Conservation (phyloP, 1,140 invertebrate genomes). For the Berghia stephanieae region DNA sequence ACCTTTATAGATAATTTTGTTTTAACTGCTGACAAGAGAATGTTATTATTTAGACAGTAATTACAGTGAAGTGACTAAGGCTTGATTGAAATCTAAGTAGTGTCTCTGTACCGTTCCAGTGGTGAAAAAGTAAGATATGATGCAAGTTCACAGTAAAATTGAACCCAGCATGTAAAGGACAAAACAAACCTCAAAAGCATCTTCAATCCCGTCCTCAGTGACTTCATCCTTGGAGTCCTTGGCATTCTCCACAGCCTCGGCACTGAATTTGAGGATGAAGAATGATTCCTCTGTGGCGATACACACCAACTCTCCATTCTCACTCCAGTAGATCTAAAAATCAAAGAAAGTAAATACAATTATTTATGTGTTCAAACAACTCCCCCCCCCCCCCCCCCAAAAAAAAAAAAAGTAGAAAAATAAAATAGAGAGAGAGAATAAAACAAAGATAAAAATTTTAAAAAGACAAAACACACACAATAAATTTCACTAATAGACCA, state of each 20-base stretch:
- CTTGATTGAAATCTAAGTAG: too few relatives aligned
- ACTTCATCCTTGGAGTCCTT: constrained; percentile 79
- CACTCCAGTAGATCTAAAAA: constrained; percentile 90
- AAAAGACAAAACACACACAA: not conserved
- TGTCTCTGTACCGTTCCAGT: too few relatives aligned
- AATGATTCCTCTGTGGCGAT: constrained; percentile 96
- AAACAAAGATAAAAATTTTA: not conserved
- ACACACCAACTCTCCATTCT: constrained; percentile 92
- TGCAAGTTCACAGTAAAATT: too few relatives aligned
- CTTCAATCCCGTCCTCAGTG: constrained; percentile 94
- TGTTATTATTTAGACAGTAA: too few relatives aligned
- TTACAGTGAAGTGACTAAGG: too few relatives aligned
- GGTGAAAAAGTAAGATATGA: too few relatives aligned
- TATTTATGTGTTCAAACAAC: not conserved
- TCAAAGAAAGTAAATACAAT: constrained; percentile 12
- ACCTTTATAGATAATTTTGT: too few relatives aligned
- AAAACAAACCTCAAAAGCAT: constrained; percentile 89
- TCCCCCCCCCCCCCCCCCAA: too few relatives aligned
- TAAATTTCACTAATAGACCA: not conserved
- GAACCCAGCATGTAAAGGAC: too few relatives aligned
- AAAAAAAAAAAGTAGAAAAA: too few relatives aligned
- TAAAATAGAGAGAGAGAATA: not conserved
- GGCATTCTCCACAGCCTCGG: constrained; percentile 77
- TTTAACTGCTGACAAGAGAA: too few relatives aligned
- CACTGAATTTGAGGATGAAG: constrained; percentile 91